Conservation (phyloP, 2,797 vertebrate species). For the Enteromius trimaculatus region DNA sequence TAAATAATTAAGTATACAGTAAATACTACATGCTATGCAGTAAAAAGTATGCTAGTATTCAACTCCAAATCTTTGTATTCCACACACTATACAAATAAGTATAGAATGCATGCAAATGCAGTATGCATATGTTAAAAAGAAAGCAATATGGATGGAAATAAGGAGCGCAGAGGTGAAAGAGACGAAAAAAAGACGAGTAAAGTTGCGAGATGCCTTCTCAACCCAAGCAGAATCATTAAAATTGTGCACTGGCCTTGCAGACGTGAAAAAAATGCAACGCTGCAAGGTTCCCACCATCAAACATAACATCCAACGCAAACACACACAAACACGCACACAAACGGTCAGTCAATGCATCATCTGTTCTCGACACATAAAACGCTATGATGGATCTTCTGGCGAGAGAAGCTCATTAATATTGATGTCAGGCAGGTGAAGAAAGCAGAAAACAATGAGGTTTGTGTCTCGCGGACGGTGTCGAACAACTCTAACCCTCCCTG, state of each 20-base stretch:
- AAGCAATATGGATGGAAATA: conserved; percentile 15
- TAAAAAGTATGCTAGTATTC: background rate
- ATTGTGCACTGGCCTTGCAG: conserved; percentile 69
- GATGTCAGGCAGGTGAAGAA: conserved; percentile 11
- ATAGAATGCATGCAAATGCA: background rate
- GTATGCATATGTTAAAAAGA: background rate
- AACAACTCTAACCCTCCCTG: conserved; percentile 22
- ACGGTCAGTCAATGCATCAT: conserved; percentile 18
- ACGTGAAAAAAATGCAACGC: conserved; percentile 64
- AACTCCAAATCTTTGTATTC: background rate
- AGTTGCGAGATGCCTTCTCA: conserved; percentile 33
- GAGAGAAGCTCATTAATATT: conserved; percentile 14
- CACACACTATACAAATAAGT: background rate
- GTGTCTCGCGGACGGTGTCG: background rate
- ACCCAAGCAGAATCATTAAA: conserved; percentile 73
- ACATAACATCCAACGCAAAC: conserved; percentile 41
- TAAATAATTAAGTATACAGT: background rate
- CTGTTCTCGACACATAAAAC: background rate
- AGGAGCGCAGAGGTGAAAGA: background rate
- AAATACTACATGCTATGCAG: background rate
- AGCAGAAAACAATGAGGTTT: conserved; percentile 27
- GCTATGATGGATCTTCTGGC: conserved; percentile 24
- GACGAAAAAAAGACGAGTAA: background rate
- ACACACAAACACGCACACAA: conserved; percentile 20
- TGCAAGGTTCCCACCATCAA: conserved; percentile 62